Conservation (phyloP, 2,888 invertebrate species). For the Idaea dimidiata region DNA sequence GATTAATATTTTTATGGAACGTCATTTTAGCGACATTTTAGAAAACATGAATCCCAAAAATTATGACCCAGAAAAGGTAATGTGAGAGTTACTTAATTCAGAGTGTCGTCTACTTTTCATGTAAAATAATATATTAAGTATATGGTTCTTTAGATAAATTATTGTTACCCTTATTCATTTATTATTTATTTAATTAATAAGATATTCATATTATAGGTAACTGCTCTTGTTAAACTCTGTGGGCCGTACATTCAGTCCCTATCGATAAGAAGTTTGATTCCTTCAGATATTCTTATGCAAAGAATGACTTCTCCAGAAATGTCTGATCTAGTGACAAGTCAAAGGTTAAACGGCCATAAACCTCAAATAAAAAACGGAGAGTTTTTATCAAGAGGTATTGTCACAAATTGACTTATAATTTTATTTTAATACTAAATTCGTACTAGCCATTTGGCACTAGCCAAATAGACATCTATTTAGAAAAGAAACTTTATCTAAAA, state of each 20-base stretch:
- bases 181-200: not conserved
- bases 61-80: conserved; percentile 75
- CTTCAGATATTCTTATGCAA: conserved; percentile 65
- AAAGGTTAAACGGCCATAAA: conserved; percentile 45
- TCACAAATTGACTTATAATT: not conserved
- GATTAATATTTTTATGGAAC: conserved; percentile 71
- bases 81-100: not conserved
- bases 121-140: too few species aligned
- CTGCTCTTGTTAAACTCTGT: conserved; percentile 65
- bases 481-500: not conserved
- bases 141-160: too few species aligned
- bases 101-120: too few species aligned
- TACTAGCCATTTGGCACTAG: too few species aligned
- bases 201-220: conserved; percentile 44
- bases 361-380: conserved; percentile 40
- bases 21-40: conserved; percentile 67
- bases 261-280: conserved; percentile 64
- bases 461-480: too few species aligned
- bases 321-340: conserved; percentile 65
- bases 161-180: too few species aligned
- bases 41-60: conserved; percentile 72
- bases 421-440: not conserved
- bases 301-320: conserved; percentile 71
- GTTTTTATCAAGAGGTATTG: conserved; percentile 53
- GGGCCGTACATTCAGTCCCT: conserved; percentile 67